Evolutionary conservation across 2,888 invertebrate genomes (phyloP).

Genomic region (Acanthosepion pharaonis): DNA sequence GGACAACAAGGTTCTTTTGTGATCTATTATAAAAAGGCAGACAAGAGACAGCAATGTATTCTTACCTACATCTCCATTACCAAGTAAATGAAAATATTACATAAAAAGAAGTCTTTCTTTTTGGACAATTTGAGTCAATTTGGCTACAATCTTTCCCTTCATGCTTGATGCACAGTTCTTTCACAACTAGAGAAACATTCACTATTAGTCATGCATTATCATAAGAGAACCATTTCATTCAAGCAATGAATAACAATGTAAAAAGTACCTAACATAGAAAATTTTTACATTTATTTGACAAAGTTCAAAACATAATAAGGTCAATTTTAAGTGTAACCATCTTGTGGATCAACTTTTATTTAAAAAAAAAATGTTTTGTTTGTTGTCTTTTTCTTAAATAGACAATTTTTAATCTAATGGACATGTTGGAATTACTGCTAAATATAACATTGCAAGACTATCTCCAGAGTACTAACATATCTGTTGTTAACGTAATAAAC

Average conservation of each 20-base stretch:
- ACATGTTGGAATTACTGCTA: background rate
- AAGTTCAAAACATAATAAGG: background rate
- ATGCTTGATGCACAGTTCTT: background rate
- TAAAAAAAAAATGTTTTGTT: background rate
- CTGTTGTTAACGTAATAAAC: conserved; percentile 33
- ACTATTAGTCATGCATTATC: conserved; percentile 10
- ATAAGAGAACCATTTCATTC: background rate
- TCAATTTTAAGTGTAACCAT: background rate
- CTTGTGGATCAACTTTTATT: background rate
- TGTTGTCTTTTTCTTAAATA: background rate
- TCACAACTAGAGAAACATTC: background rate
- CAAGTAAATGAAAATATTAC: background rate
- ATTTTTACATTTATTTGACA: background rate
- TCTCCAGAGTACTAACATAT: conserved; percentile 21
- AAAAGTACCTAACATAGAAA: background rate
- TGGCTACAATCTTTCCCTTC: background rate
- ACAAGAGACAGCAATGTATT: background rate
- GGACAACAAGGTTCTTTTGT: background rate
- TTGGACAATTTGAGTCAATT: conserved; percentile 33
- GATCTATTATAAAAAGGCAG: background rate
- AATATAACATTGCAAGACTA: conserved; percentile 17
- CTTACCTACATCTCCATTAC: background rate
- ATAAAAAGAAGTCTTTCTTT: background rate
- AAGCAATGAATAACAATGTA: background rate
- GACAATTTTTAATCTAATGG: background rate